Evolutionary conservation across 2,797 vertebrate genomes (phyloP).

Genomic region (Pseudomugil gertrudae): DNA sequence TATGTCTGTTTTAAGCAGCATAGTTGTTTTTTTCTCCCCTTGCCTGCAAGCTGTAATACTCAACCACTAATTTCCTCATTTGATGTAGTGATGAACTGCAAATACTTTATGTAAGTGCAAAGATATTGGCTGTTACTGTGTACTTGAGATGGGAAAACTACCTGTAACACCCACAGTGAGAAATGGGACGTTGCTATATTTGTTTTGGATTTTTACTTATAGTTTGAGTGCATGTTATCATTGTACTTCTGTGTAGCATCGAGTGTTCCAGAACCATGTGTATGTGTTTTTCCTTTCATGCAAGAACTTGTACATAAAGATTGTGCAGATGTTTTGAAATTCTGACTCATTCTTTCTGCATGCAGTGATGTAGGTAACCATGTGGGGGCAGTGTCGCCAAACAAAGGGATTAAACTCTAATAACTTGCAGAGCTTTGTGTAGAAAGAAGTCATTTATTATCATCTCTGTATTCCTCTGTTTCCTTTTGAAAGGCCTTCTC

Average conservation of each 20-base stretch:
- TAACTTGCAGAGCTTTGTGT: neutral
- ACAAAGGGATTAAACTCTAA: neutral
- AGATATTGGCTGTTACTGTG: conserved; percentile 18
- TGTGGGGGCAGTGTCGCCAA: conserved; percentile 36
- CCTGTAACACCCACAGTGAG: conserved; percentile 12
- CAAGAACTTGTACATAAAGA: conserved; percentile 78
- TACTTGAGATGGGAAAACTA: conserved; percentile 22
- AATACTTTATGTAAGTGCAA: conserved; percentile 12
- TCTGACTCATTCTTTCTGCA: neutral
- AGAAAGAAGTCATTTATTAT: neutral
- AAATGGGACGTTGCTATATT: conserved; percentile 9
- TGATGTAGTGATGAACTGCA: conserved; percentile 8
- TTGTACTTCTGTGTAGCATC: conserved; percentile 16
- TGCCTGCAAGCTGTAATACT: neutral
- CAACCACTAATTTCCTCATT: conserved; percentile 2
- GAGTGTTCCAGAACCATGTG: conserved; percentile 19
- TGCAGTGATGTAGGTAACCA: conserved; percentile 32
- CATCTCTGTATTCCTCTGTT: neutral
- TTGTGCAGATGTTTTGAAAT: conserved; percentile 70
- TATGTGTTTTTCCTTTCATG: conserved; percentile 45
- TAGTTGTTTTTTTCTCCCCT: conserved; percentile 24
- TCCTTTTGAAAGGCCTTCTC: neutral
- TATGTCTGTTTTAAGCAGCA: conserved; percentile 15
- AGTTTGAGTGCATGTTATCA: conserved; percentile 17
- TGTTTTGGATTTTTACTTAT: conserved; percentile 19